Conservation (phyloP, 2,113 vertebrate species). For the Zosterops borbonicus region DNA sequence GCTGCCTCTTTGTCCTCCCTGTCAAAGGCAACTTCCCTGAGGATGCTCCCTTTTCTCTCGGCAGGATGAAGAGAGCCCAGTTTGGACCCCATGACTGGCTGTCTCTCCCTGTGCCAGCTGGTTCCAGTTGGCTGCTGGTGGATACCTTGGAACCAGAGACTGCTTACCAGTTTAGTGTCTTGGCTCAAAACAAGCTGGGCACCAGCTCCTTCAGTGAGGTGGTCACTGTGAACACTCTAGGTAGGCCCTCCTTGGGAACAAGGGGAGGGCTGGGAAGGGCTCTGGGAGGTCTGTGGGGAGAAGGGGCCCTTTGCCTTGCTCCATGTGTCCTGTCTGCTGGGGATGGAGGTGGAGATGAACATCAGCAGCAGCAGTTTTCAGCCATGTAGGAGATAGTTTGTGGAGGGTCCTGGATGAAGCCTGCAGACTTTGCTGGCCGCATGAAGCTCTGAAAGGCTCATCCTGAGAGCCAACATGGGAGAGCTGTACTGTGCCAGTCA, state of each 20-base stretch:
- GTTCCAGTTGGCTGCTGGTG: constrained; percentile 90
- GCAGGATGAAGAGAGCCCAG: constrained; percentile 94
- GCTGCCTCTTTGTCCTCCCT: background rate
- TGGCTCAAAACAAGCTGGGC: constrained; percentile 98
- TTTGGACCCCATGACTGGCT: constrained; percentile 98
- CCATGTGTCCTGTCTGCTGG: fast-evolving
- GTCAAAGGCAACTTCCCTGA: background rate
- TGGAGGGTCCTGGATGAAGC: background rate
- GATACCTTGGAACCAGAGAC: constrained; percentile 93
- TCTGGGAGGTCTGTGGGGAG: background rate
- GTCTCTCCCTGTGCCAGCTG: constrained; percentile 88
- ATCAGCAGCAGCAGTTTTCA: background rate
- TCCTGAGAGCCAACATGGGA: background rate
- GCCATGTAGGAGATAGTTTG: fast-evolving
- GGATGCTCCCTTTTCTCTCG: constrained; percentile 36
- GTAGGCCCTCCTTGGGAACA: constrained; percentile 62
- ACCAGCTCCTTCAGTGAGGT: constrained; percentile 99
- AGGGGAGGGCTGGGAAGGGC: background rate
- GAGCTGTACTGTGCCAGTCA: background rate
- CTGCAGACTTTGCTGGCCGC: background rate
- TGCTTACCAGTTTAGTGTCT: constrained; percentile 97
- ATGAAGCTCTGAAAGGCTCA: background rate
- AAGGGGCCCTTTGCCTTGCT: background rate
- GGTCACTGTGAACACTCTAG: constrained; percentile 98
- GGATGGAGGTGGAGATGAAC: background rate